These are phyloP conservation scores for Vannuccia rotundouncinata DNA, from an alignment of 2,888 invertebrate genomes.

Conservation along the genomic window DNA sequence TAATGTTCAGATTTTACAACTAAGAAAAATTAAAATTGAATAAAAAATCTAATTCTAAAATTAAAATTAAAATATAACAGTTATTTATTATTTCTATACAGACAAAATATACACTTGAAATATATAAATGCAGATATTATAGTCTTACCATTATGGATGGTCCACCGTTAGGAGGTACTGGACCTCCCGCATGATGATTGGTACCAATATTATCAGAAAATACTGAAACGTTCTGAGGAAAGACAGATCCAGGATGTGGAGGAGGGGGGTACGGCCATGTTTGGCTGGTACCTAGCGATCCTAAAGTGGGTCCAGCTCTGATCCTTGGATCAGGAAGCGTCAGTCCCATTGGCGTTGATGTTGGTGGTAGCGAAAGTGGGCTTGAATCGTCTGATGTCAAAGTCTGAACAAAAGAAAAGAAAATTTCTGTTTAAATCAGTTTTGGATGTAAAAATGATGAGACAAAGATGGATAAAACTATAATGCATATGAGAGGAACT, in stretches of 20 bases:
- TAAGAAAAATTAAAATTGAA: background rate
- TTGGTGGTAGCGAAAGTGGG: background rate
- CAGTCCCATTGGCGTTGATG: background rate
- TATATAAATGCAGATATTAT: no score
- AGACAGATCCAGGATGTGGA: background rate
- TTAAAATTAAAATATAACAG: background rate
- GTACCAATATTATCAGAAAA: background rate
- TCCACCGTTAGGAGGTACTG: background rate
- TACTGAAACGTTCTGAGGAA: background rate
- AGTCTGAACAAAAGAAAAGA: background rate
- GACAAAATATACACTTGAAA: no score
- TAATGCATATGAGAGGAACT: no score
- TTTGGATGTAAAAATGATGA: no score
- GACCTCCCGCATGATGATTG: background rate
- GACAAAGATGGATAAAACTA: no score
- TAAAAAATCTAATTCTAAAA: background rate
- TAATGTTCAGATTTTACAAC: background rate
- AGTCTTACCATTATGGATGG: background rate
- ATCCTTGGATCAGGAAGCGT: background rate
- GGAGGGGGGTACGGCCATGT: background rate
- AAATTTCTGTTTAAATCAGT: no score
- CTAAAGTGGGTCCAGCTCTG: background rate
- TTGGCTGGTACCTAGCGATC: background rate
- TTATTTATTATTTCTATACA: no score
- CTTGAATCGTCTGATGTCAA: background rate